Evolutionary conservation across 2,797 vertebrate genomes (phyloP), one percentile per base, ranked within the genome.

Genomic region (Oreochromis grahami): DNA sequence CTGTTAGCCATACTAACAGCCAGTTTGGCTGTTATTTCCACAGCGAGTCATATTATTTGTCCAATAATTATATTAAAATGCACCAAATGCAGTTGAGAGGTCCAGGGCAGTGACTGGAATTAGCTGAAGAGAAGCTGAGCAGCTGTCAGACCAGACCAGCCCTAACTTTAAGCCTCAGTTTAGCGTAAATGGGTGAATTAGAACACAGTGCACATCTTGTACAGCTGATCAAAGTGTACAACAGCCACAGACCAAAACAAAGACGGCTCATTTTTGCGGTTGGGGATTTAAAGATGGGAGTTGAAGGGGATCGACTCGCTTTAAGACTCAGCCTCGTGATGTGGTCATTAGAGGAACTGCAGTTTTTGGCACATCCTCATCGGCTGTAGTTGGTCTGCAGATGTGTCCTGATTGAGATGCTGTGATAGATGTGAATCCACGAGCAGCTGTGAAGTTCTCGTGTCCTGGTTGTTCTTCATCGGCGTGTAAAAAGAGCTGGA

Each of bases 241-340:
- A 11, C 45, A 74, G 68, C 15, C 41, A 50, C 24, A 72, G 3
- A 72, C 9, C 15, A 0, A 70, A 43, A 45, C 14, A 26, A 36
- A 63, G 0, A 70, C 1, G 1, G 1, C 41, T 29, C 9, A 19
- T 70, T 45, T 48, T 72, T 72, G 41, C 41, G 0, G 15, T 74
- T 19, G 43, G 15, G 0, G 24, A 74, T n/a, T 50, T 74, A 48
- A 74, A 50, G 15, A 13, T 50, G 15, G 15, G 26, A 50, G 43
- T 32, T 32, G 24, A 26, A 3, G 43, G 10, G 9, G 43, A 74
- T 29, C 3, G 6, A 45, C 68, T 19, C 0, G 2, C 17, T 74
- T 8, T 19, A 29, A 32, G 70, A 74, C 43, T 29, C 68, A 19
- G 17, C 43, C 29, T 74, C 19, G 11, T 5, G 24, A 14, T 21